These are phyloP conservation scores for Talpa occidentalis DNA, from an alignment of 2,113 vertebrate species.

Conservation along the genomic window DNA sequence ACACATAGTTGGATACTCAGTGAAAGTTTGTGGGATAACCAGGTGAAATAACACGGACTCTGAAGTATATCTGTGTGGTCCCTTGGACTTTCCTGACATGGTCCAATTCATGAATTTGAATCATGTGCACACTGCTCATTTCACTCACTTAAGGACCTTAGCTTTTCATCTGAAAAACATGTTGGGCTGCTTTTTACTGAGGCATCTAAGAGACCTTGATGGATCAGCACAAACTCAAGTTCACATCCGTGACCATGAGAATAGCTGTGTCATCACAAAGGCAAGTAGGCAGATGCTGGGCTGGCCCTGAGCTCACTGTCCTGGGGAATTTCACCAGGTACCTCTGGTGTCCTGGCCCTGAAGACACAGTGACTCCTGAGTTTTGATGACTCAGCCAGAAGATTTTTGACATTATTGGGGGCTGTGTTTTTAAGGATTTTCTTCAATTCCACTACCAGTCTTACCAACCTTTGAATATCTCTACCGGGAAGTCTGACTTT, in stretches of 20 bases:
- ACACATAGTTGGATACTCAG: neutral
- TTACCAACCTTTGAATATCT: neutral
- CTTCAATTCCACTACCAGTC: neutral
- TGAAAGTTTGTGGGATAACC: neutral
- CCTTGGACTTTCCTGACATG: too few species aligned
- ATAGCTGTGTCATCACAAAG: neutral
- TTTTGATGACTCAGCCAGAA: neutral
- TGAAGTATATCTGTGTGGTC: neutral
- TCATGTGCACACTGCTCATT: neutral
- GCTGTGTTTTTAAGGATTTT: neutral
- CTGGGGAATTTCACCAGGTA: rapidly evolving
- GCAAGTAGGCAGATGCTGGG: neutral
- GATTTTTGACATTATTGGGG: neutral
- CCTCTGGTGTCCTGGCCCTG: neutral
- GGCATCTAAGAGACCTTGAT: neutral
- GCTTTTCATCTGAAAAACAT: too few species aligned
- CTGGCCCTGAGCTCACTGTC: neutral
- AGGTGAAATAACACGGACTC: neutral
- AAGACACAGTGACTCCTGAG: neutral
- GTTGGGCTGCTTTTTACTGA: neutral
- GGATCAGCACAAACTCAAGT: neutral
- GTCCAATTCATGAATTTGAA: neutral
- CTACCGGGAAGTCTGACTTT: neutral
- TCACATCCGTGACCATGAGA: neutral
- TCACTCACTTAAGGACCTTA: neutral